phyloP scores from a whole-genome alignment of 2,113 vertebrate genomes.

The Sterna hirundo region DNA sequence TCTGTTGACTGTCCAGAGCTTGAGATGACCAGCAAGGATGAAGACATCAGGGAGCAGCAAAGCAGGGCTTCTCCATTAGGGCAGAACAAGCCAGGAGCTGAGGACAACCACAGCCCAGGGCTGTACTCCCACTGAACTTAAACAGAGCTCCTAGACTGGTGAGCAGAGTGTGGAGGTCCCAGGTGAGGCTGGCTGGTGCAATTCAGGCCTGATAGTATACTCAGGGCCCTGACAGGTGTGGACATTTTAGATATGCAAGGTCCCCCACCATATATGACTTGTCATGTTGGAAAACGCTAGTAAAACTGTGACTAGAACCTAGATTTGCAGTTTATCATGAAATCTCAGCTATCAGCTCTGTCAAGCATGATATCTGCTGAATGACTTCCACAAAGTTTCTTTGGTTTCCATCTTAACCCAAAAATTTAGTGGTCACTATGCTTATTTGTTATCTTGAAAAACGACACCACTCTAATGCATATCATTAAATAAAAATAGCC shows the following conservation, averaged over 20 bases:
- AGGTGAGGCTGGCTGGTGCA: background rate
- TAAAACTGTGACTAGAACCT: background rate
- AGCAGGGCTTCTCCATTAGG: background rate
- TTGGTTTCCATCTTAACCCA: background rate
- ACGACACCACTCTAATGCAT: background rate
- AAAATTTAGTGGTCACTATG: background rate
- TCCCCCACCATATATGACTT: background rate
- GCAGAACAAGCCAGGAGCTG: background rate
- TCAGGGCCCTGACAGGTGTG: background rate
- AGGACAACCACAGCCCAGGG: background rate
- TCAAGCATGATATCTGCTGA: background rate
- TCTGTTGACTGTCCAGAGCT: background rate
- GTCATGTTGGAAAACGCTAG: background rate
- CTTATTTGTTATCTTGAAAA: background rate
- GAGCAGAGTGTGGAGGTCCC: background rate
- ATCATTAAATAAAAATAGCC: background rate
- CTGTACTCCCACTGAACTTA: background rate
- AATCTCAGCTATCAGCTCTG: background rate
- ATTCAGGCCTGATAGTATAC: background rate
- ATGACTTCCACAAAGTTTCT: background rate
- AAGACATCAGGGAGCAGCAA: background rate
- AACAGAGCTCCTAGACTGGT: background rate
- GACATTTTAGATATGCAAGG: background rate
- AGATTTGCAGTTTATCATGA: background rate
- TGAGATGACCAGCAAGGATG: background rate